phyloP scores from a whole-genome alignment of 1,140 invertebrate genomes.

The Ericerus pela region DNA sequence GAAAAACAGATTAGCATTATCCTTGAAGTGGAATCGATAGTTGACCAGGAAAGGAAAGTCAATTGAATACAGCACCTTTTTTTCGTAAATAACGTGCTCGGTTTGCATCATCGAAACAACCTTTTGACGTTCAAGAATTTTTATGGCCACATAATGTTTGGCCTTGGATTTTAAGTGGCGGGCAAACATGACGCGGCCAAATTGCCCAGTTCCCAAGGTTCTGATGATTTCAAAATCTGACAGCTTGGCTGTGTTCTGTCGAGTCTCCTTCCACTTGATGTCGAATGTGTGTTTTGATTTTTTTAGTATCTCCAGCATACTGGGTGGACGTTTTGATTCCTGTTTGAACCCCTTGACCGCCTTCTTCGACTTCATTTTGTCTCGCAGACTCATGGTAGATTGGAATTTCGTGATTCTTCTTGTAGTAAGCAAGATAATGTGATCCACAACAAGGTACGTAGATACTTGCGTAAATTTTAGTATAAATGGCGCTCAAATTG shows the following conservation, averaged over 20 bases:
- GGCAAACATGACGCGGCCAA: conserved; percentile 80
- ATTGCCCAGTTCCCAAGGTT: conserved; percentile 83
- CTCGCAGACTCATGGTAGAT: no score
- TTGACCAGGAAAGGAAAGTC: conserved; percentile 63
- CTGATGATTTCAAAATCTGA: conserved; percentile 37
- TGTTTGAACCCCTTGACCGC: background rate
- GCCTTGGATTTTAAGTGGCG: conserved; percentile 38
- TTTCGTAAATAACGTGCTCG: conserved; percentile 83
- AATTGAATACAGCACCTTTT: conserved; percentile 72
- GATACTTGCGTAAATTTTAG: no score
- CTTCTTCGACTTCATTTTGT: no score
- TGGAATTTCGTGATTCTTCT: no score
- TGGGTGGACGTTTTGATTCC: background rate
- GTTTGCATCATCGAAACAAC: conserved; percentile 87
- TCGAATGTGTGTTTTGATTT: background rate
- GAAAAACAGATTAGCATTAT: conserved; percentile 69
- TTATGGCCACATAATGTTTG: conserved; percentile 65
- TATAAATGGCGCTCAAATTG: no score
- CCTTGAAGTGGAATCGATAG: conserved; percentile 70
- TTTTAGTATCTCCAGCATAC: background rate
- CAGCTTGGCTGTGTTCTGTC: conserved; percentile 19
- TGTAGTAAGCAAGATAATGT: no score
- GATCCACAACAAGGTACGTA: no score
- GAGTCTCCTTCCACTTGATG: background rate
- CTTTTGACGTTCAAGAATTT: conserved; percentile 81